Evolutionary conservation across 2,797 vertebrate species (phyloP), one percentile per base, ranked within the genome.

Genomic region (Pipistrellus kuhlii): DNA sequence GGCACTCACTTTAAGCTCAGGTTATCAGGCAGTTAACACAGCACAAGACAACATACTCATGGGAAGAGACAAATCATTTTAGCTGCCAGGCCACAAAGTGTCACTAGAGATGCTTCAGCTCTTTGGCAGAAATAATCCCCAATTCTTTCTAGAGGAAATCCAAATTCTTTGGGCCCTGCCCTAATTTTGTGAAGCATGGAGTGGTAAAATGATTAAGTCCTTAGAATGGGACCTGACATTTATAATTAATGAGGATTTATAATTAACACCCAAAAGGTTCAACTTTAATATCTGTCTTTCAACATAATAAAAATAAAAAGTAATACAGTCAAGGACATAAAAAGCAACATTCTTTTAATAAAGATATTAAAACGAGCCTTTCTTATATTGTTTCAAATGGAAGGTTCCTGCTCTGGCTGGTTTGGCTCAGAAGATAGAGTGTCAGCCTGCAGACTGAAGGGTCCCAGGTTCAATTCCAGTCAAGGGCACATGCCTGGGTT

Each of bases 21-120:
- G 48, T 57, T 57, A 93, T 83, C 77, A 90, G 94, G 62, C 94
- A 92, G 93, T 86, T 93, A 96, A 95, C 96, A 96, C 92, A 97
- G 78, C 90, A 96, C 89, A 94, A 85, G 95, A 96, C 93, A 88
- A 95, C 88, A 95, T 12, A 62, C 48, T 96, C 90, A 85, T 85
- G 91, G 81, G 90, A 78, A 8, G 53, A 93, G 94, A 97, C 7
- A 68, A 83, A 94, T 62, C 91, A 93, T 87, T 64, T 57, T 2
- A 53, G 95, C 84, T 94, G 93, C 88, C 44, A 89, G 86, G 94
- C 84, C 93, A 95, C 3, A 14, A 73, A 92, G 41, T 66, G 30
- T 89, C 69, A 93, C 71, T 94, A 7, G 4, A 64, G 81, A 30
- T 62, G 21, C 66, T 87, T 85, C 27, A 87, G 75, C 64, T 94